A percentile compares a stretch with the other conserved stretches of the same genome.
Evolutionary conservation across 2,888 invertebrate species (phyloP).

Genomic region (Amaurobius ferox): DNA sequence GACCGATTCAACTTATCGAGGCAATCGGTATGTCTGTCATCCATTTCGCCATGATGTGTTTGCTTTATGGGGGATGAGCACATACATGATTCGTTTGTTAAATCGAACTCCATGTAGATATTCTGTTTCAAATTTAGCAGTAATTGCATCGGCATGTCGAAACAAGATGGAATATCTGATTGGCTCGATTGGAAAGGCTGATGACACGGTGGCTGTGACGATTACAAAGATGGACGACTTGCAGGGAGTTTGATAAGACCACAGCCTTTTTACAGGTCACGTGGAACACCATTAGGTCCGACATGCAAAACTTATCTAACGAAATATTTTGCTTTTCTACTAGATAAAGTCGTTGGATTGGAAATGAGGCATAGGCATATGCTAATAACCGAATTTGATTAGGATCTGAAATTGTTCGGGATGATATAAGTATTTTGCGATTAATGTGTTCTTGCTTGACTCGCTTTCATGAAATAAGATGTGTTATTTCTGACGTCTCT

Average conservation of each 20-base stretch:
- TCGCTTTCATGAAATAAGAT: no score
- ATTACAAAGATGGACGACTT: no score
- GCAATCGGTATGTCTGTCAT: slow-evolving; percentile 3
- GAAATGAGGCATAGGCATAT: not conserved
- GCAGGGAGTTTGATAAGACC: not conserved
- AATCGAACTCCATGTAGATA: not conserved
- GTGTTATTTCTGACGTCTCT: no score
- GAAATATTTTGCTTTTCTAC: not conserved
- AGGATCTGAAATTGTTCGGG: no score
- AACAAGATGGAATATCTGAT: not conserved
- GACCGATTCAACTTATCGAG: slow-evolving; percentile 2
- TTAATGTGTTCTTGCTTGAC: no score
- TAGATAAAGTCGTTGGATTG: not conserved
- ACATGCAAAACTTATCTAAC: not conserved
- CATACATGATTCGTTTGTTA: not conserved
- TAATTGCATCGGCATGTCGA: not conserved
- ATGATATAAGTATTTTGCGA: no score
- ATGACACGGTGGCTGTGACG: not conserved
- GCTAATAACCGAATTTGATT: not conserved
- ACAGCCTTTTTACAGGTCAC: not conserved
- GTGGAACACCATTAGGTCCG: not conserved
- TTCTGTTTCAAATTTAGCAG: not conserved
- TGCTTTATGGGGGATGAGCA: not conserved
- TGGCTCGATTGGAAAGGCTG: not conserved
- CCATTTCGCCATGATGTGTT: not conserved